Conservation (phyloP, 2,113 vertebrate genomes). For the Entosphenus tridentatus region DNA sequence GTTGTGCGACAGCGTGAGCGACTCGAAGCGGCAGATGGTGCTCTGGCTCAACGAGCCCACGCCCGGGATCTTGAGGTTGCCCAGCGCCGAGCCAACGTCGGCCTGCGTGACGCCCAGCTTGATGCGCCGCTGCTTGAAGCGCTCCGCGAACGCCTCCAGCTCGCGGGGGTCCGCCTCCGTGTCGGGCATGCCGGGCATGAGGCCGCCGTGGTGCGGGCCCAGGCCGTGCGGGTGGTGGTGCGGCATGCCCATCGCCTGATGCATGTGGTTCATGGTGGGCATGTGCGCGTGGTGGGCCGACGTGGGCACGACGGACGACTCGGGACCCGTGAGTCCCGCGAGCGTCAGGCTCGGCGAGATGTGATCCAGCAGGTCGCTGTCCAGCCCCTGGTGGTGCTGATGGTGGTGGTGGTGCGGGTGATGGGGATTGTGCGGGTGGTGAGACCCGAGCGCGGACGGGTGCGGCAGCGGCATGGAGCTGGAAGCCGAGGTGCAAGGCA, state of each 20-base stretch:
- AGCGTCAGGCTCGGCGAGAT: conserved; percentile 60
- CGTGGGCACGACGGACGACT: conserved; percentile 37
- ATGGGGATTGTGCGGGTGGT: conserved; percentile 52
- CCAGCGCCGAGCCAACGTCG: conserved; percentile 57
- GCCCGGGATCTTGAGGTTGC: conserved; percentile 72
- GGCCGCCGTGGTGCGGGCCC: conserved; percentile 29
- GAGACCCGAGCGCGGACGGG: conserved; percentile 51
- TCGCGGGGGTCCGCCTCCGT: conserved; percentile 59
- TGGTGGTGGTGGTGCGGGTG: conserved; percentile 56
- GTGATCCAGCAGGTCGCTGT: conserved; percentile 60
- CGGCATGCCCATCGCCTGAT: conserved; percentile 91
- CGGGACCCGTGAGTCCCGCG: conserved; percentile 46
- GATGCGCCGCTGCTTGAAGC: conserved; percentile 70
- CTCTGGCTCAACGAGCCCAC: conserved; percentile 75
- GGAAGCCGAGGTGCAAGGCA: conserved; percentile 56
- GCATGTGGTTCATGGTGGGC: conserved; percentile 83
- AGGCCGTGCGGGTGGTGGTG: conserved; percentile 50
- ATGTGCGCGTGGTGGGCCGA: conserved; percentile 68
- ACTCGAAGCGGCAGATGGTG: conserved; percentile 78
- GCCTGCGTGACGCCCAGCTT: conserved; percentile 74
- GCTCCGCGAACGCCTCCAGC: conserved; percentile 66
- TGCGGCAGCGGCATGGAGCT: conserved; percentile 58
- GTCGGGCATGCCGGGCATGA: conserved; percentile 25
- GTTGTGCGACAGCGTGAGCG: conserved; percentile 70
- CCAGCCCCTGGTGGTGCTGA: conserved; percentile 46